Conservation (phyloP, 2,797 vertebrate species). For the Falco biarmicus region DNA sequence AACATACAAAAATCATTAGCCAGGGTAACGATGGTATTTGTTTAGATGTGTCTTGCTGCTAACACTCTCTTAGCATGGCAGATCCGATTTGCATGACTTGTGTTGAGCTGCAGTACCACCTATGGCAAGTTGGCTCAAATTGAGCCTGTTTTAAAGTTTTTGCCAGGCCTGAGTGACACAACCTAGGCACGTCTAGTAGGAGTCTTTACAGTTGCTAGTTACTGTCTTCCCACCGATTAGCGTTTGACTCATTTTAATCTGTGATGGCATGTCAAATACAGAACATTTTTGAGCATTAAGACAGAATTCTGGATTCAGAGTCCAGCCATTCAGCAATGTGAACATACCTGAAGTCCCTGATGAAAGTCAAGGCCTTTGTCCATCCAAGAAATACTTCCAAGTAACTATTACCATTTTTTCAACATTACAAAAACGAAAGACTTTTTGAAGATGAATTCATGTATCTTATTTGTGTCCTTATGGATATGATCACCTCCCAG, state of each 20-base stretch:
- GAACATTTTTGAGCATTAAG: neutral
- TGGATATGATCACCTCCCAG: neutral
- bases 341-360: neutral
- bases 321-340: neutral
- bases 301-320: neutral
- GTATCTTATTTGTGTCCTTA: neutral
- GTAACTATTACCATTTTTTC: neutral
- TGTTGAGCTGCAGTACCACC: neutral
- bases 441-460: neutral
- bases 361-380: neutral
- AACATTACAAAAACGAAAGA: neutral
- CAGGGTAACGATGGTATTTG: neutral
- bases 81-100: neutral
- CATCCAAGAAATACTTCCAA: neutral
- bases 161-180: neutral
- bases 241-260: neutral
- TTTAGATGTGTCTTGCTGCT: neutral
- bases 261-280: neutral
- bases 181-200: neutral
- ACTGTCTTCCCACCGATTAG: neutral
- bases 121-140: neutral
- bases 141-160: neutral
- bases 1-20: rapidly evolving
- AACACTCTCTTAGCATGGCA: neutral
- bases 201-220: neutral